Base-by-base conservation (phyloP, 2,888 invertebrate species). In the Helleia helle region DNA sequence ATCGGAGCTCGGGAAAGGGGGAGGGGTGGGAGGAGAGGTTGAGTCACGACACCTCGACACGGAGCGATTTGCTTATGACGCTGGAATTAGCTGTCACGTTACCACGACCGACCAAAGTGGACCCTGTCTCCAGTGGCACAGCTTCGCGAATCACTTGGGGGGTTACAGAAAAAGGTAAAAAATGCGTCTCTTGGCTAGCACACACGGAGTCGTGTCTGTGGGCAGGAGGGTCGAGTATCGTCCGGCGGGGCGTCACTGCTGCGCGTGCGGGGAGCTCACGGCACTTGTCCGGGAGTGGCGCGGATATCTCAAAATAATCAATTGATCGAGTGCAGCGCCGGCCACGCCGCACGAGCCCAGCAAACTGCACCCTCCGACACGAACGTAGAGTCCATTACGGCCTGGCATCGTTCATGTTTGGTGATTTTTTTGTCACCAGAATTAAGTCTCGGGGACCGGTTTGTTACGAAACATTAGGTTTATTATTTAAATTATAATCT, bases 241-340 rank as follows among this genome's bases (percentile, higher is more conserved):
- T 29, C 9, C 7, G 6, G 7, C 12, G n/a, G 2, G 6, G 9
- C 12, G 13, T 25, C 39, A 39, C 26, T 31, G 40, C 26, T 40
- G 17, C 26, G 26, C 26, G 34, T 38, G 13, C 8, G 17, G 40
- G 40, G 40, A 40, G 40, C 31, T 40, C 40, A 31, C 25, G 30
- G 25, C 39, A 31, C 40, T 40, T 26, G 31, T 40, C 22, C 40
- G 25, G 31, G 30, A 40, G 24, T 36, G 41, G 36, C 29, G 28
- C 36, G 36, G 36, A 36, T 37, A 37, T 41, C 37, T 37, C 29
- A 18, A 37, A 41, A 41, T 41, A 41, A 37, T 41, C 25, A 41
- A 41, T 36, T 41, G 31, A 40, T 31, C 14, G 31, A 40, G 25
- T 40, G 26, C 40, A 31, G 15, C 31, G 18, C 12, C 5, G 26